phyloP scores from a whole-genome alignment of 2,797 vertebrate genomes.

The Phataginus tricuspis region DNA sequence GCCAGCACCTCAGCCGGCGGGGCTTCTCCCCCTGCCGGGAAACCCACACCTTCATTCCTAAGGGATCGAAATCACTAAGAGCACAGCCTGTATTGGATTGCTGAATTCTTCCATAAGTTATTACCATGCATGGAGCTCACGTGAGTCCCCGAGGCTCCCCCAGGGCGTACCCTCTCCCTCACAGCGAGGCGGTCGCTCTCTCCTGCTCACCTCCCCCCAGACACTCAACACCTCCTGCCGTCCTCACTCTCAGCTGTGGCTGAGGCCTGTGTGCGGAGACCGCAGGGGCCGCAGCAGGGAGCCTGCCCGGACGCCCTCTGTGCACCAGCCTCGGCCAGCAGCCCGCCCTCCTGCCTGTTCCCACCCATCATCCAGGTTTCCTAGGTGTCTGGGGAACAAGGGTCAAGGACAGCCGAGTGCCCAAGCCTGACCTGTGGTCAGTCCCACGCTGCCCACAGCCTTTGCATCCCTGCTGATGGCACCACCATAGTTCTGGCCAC shows the following conservation, averaged over 20 bases:
- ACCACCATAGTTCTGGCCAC: not conserved
- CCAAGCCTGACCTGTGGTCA: not conserved
- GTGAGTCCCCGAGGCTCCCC: not conserved
- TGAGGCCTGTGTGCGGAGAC: too few relatives aligned
- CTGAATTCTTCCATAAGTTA: not conserved
- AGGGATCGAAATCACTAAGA: not conserved
- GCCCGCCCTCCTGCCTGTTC: too few relatives aligned
- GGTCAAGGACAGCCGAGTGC: too few relatives aligned
- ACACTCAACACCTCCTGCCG: accelerated
- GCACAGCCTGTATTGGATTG: not conserved
- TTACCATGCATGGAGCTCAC: not conserved
- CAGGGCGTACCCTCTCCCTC: accelerated
- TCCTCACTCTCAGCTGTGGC: not conserved
- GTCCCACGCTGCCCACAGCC: not conserved
- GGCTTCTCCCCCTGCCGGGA: not conserved
- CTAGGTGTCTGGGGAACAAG: too few relatives aligned
- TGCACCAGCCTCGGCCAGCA: accelerated
- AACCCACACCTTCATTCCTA: not conserved
- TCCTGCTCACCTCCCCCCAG: not conserved
- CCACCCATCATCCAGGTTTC: accelerated
- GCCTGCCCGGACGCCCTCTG: accelerated
- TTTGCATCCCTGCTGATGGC: not conserved
- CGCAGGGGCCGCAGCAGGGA: not conserved
- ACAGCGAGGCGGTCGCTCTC: accelerated
- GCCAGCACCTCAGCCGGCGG: not conserved